Conservation (phyloP, 2,797 vertebrate genomes). For the Dendrocincla tyrannina region DNA sequence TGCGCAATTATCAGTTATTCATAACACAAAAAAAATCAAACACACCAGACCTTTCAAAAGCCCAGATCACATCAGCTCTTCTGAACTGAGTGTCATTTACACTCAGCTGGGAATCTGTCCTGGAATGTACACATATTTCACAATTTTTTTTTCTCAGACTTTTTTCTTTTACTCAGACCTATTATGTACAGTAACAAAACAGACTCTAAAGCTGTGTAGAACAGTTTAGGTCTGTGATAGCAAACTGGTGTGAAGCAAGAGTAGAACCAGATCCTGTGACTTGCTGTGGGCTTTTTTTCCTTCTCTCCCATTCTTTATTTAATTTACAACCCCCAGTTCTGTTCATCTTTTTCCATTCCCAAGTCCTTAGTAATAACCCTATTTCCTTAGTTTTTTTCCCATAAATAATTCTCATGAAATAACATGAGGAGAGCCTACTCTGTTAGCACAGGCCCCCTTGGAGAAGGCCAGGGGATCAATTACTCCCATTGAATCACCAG, state of each 20-base stretch:
- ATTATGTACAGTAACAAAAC: background rate
- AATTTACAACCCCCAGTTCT: slow-evolving; percentile 30
- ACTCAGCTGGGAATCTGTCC: background rate
- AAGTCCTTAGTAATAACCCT: slow-evolving; percentile 2
- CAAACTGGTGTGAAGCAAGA: background rate
- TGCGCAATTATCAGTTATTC: background rate
- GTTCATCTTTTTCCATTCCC: slow-evolving; percentile 22
- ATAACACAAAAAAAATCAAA: background rate
- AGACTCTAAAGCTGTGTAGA: background rate
- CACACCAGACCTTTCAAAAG: background rate
- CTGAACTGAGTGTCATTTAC: background rate
- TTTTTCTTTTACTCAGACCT: background rate
- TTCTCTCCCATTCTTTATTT: background rate
- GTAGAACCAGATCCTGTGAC: background rate
- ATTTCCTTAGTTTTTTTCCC: slow-evolving; percentile 15
- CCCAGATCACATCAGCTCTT: background rate
- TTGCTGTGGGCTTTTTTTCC: background rate
- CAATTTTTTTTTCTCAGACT: background rate
- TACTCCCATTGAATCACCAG: background rate
- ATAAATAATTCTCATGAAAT: slow-evolving; percentile 41
- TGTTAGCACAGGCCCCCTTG: background rate
- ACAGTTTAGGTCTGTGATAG: background rate
- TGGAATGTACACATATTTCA: background rate
- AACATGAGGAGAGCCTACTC: background rate
- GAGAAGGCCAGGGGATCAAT: slow-evolving; percentile 27